Percentiles rank a stretch among this genome's conserved stretches.
Evolutionary conservation across 1,140 invertebrate genomes (phyloP).

Genomic region (Ostrea edulis): DNA sequence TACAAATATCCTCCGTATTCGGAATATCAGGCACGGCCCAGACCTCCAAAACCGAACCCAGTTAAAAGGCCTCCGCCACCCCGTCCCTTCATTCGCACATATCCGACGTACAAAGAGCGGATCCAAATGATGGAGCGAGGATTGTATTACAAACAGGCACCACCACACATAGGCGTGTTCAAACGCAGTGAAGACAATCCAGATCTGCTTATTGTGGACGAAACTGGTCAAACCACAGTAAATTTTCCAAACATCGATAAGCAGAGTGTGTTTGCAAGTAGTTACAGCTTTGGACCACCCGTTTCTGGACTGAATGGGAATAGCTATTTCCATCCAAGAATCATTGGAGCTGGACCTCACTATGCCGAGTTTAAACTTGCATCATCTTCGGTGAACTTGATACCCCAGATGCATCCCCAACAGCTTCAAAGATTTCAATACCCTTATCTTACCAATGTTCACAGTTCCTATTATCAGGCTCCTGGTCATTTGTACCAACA

Average conservation of each 20-base stretch:
- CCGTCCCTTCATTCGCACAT: neutral
- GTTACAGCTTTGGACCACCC: neutral
- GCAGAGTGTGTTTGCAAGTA: neutral
- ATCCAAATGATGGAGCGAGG: slow-evolving; percentile 41
- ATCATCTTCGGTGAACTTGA: neutral
- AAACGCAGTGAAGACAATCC: slow-evolving; percentile 38
- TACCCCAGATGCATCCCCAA: neutral
- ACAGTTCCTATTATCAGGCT: neutral
- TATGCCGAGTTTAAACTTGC: neutral
- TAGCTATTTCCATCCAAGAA: neutral
- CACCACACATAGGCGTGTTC: slow-evolving; percentile 28
- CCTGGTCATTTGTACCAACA: neutral
- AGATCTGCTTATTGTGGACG: slow-evolving; percentile 16
- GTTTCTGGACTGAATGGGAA: slow-evolving; percentile 9
- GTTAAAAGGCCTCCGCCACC: neutral
- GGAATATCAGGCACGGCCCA: neutral
- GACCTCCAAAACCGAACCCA: neutral
- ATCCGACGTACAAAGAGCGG: slow-evolving; percentile 38
- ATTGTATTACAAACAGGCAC: slow-evolving; percentile 14
- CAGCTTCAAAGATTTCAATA: neutral
- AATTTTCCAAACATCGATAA: neutral
- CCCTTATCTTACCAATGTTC: slow-evolving; percentile 1
- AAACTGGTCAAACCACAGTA: slow-evolving; percentile 6
- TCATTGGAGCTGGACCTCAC: neutral
- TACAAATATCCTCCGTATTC: neutral